Percentiles rank a stretch among this genome's conserved stretches.
Conservation (phyloP, 2,113 vertebrate genomes). For the Trematocara nigrifrons region DNA sequence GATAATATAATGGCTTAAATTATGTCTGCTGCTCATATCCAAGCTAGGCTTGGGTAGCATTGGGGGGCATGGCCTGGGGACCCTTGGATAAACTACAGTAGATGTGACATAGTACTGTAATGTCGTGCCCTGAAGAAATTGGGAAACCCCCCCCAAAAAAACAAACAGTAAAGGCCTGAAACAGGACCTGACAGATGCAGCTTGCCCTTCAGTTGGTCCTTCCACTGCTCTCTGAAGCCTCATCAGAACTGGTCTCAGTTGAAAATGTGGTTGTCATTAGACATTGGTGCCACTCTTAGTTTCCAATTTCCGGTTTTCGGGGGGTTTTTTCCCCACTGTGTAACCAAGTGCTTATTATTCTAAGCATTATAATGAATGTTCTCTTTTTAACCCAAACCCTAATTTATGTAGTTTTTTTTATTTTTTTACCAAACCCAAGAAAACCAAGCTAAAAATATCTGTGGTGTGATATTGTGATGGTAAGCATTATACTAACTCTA, state of each 20-base stretch:
- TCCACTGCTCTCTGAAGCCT: not conserved
- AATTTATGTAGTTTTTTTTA: not conserved
- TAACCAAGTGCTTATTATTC: not conserved
- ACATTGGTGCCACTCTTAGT: not conserved
- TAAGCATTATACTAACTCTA: not conserved
- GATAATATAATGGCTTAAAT: not conserved
- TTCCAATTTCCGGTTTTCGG: not conserved
- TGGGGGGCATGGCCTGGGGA: not conserved
- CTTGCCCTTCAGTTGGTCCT: not conserved
- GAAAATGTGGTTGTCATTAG: not conserved
- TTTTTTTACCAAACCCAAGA: not conserved
- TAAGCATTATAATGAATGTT: not conserved
- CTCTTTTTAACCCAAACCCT: not conserved
- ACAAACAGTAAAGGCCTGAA: not conserved
- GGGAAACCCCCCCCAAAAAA: not conserved
- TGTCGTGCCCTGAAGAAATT: not conserved
- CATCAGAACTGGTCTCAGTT: not conserved
- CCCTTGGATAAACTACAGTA: not conserved
- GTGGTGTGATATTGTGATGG: not conserved
- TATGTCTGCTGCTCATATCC: not conserved
- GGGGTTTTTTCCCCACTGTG: accelerated
- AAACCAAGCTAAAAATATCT: not conserved
- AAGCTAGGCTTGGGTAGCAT: not conserved
- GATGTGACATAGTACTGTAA: not conserved
- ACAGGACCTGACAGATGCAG: not conserved